Evolutionary conservation across 2,113 vertebrate species (phyloP), one percentile per base, ranked within the genome.

Genomic region (Ophthalmolycus amberensis): DNA sequence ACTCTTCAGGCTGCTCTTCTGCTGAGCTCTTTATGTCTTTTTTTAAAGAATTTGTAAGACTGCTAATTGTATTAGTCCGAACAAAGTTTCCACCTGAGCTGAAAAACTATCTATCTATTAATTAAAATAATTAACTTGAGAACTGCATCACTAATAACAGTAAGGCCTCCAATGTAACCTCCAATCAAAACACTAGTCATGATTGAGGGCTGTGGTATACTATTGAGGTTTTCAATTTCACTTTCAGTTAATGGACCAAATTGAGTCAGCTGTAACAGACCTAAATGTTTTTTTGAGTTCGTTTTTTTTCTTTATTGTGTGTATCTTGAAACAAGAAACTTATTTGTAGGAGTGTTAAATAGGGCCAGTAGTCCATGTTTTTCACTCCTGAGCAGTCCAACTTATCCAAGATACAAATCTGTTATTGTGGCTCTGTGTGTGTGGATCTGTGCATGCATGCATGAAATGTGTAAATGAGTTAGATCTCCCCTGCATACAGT

Each of bases 91-190:
- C 48, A 8, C 25, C 37, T 63, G 7, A 68, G 3, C 44, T 62
- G 6, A 68, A 67, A 54, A 6, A 50, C 18, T 20, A 50, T 12
- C 15, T 29, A 14, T 50, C 15, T 25, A 22, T 38, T 25, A 6
- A 18, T 10, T 4, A 3, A 25, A 50, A 72, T 50, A 18, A 27
- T 46, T 32, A 66, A 50, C 8, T 37, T n/a, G 7, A 50, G 22
- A 74, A 56, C 48, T 81, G 40, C 32, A 5, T 63, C 48, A 66
- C 16, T n/a, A 48, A 60, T 4, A 60, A 27, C 38, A 50, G 25
- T 37, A 1, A 54, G 83, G 80, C 70, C 70, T 25, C 54, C 18
- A 37, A 20, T 27, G 15, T 25, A 25, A 63, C 46, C 9, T 79
- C 67, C 54, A 40, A 50, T 72, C 54, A 67, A 27, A 59, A n/a